A percentile compares a stretch with the other conserved stretches of the same genome.
These are phyloP conservation scores for Campylorhamphus procurvoides DNA, from an alignment of 2,113 vertebrate species.

Conservation along the genomic window DNA sequence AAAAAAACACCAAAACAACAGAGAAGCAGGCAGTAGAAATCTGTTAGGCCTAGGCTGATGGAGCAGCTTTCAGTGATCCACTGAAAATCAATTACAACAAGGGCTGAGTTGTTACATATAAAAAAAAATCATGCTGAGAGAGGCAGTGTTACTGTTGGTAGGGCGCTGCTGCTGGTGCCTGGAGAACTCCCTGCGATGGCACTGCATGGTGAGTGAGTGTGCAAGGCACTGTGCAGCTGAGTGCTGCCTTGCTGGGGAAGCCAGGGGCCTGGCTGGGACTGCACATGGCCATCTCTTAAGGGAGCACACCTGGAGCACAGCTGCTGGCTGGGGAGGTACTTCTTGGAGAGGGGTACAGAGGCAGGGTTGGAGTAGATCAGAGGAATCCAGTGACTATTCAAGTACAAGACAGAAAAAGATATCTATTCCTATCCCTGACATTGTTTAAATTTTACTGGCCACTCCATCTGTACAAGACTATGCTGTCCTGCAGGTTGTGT, in stretches of 20 bases:
- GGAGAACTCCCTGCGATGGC: background rate
- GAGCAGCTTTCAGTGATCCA: background rate
- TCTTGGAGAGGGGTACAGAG: background rate
- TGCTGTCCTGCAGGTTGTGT: background rate
- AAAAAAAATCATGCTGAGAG: background rate
- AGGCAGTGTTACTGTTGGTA: background rate
- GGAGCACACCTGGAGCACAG: fast-evolving
- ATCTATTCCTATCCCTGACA: background rate
- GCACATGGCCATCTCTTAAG: background rate
- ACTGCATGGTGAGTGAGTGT: fast-evolving
- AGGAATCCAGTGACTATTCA: background rate
- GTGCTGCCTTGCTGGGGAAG: background rate
- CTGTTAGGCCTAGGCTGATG: background rate
- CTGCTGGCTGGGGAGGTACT: background rate
- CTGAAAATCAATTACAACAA: conserved; percentile 17
- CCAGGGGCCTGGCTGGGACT: background rate
- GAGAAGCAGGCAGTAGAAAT: background rate
- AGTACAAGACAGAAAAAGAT: background rate
- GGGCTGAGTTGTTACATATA: background rate
- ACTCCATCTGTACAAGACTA: background rate
- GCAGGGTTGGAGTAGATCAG: background rate
- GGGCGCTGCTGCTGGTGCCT: background rate
- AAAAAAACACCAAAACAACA: background rate
- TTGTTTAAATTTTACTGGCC: background rate
- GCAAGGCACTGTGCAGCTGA: background rate